These are phyloP conservation scores for Acanthoscelides obtectus DNA, from an alignment of 2,888 invertebrate species.

Conservation along the genomic window DNA sequence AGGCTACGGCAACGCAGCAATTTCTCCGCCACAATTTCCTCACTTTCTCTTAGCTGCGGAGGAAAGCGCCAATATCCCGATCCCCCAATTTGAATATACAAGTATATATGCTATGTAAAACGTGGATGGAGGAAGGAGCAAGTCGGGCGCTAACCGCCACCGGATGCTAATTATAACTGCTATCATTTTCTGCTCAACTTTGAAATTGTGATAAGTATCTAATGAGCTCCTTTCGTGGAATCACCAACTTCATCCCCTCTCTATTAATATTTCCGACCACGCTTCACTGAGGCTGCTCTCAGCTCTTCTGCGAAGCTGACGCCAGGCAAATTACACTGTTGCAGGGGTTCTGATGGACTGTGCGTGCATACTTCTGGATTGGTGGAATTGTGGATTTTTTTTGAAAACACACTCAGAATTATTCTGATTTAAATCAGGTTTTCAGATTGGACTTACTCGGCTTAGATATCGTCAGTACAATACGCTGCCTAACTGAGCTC, in stretches of 20 bases:
- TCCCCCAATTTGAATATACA: neutral
- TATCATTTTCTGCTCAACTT: neutral
- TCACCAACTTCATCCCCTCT: neutral
- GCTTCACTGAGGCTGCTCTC: neutral
- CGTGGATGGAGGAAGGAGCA: neutral
- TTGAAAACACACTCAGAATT: too few species aligned
- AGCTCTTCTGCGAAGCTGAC: neutral
- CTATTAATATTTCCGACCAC: neutral
- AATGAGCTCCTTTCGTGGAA: constrained; percentile 1
- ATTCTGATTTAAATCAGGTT: too few species aligned
- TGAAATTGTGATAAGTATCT: constrained; percentile 3
- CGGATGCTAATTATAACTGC: neutral
- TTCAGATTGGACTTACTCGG: too few species aligned
- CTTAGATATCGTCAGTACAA: too few species aligned
- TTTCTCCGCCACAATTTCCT: neutral
- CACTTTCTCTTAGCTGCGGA: neutral
- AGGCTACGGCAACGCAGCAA: neutral
- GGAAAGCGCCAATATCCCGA: neutral
- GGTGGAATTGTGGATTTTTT: too few species aligned
- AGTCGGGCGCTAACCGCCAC: neutral
- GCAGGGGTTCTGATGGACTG: neutral
- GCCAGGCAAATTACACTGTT: neutral
- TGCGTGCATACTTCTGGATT: too few species aligned
- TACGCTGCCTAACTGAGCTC: too few species aligned
- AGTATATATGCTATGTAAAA: neutral